These are phyloP conservation scores for Macrotis lagotis DNA, from an alignment of 2,113 vertebrate species.

Conservation along the genomic window DNA sequence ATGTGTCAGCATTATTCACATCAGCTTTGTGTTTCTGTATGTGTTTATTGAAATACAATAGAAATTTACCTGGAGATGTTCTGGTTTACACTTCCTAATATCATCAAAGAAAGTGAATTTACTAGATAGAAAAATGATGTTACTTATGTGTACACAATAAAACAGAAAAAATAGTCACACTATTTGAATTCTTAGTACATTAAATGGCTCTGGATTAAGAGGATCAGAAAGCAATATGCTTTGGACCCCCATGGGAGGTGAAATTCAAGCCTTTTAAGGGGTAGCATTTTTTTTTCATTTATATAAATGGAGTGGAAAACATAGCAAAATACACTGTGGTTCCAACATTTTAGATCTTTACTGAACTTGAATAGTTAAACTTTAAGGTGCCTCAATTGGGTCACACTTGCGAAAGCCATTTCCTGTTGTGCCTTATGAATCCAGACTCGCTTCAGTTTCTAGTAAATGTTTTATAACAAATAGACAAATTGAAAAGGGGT, in stretches of 20 bases:
- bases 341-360: conserved; percentile 51
- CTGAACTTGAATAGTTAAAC: conserved; percentile 64
- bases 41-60: conserved; percentile 3
- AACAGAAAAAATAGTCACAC: neutral
- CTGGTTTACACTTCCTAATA: neutral
- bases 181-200: conserved; percentile 51
- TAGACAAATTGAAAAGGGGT: conserved; percentile 39
- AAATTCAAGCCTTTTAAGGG: neutral
- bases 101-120: conserved; percentile 12
- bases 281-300: conserved; percentile 62
- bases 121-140: neutral
- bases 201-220: conserved; percentile 42
- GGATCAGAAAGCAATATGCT: conserved; percentile 28
- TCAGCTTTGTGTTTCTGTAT: neutral
- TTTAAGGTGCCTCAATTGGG: conserved; percentile 17
- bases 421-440: conserved; percentile 46
- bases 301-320: neutral
- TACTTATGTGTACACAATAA: conserved; percentile 22
- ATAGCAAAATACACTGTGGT: conserved; percentile 41
- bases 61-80: neutral
- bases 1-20: neutral
- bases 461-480: conserved; percentile 35
- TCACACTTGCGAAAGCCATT: conserved; percentile 20
- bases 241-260: conserved; percentile 37
- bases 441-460: conserved; percentile 50